These are phyloP conservation scores for Diorhabda elongata DNA, from an alignment of 1,140 invertebrate species.

Conservation along the genomic window DNA sequence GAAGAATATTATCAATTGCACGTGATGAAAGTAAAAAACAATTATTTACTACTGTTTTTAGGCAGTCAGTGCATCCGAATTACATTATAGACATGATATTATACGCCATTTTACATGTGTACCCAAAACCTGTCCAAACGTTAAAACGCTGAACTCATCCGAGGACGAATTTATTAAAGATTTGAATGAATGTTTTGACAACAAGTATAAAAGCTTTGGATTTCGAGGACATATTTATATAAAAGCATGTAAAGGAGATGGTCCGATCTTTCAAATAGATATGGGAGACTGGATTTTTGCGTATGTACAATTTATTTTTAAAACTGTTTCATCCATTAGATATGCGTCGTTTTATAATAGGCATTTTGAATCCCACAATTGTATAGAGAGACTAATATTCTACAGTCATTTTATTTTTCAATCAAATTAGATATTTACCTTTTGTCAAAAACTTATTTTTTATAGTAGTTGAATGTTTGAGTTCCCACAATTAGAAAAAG, in stretches of 20 bases:
- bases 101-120: conserved; percentile 23
- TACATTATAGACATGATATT: conserved; percentile 21
- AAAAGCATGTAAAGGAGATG: background rate
- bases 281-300: conserved; percentile 18
- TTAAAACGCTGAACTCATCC: background rate
- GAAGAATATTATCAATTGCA: too few relatives aligned
- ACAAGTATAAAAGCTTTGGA: conserved; percentile 5
- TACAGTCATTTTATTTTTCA: too few relatives aligned
- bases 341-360: too few relatives aligned
- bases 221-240: background rate
- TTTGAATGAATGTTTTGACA: conserved; percentile 5
- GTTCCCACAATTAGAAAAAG: too few relatives aligned
- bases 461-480: too few relatives aligned
- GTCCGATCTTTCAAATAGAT: conserved; percentile 6
- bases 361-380: too few relatives aligned
- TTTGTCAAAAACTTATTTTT: too few relatives aligned
- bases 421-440: too few relatives aligned
- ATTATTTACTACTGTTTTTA: background rate
- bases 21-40: too few relatives aligned
- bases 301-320: background rate
- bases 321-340: too few relatives aligned
- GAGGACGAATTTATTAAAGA: background rate
- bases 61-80: conserved; percentile 16
- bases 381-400: too few relatives aligned
- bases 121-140: conserved; percentile 16